Evolutionary conservation across 2,888 invertebrate species (phyloP).

Genomic region (Diadegma fenestrale): DNA sequence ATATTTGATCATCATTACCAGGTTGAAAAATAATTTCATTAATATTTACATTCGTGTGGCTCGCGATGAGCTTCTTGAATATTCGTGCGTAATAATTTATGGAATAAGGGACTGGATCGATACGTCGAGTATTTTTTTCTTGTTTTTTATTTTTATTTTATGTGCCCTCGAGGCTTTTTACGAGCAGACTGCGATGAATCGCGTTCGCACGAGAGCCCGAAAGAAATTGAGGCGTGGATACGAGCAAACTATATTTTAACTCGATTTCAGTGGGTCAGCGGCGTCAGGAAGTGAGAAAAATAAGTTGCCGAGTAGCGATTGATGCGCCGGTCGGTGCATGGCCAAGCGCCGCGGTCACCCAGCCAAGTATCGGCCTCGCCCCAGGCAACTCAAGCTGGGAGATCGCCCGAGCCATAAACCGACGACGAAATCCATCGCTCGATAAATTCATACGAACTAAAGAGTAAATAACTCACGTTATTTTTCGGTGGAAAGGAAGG

Average conservation of each 20-base stretch:
- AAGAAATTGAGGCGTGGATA: background rate
- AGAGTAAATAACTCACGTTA: conserved; percentile 85
- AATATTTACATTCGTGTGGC: background rate
- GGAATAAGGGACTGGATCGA: background rate
- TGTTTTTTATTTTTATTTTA: background rate
- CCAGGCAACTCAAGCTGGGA: too few species aligned
- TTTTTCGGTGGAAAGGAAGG: conserved; percentile 92
- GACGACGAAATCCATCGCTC: background rate
- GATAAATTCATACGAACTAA: background rate
- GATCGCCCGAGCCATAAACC: too few species aligned
- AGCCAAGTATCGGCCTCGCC: background rate
- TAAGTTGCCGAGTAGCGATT: background rate
- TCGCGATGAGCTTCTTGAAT: background rate
- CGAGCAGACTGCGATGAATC: background rate
- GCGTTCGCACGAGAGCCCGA: background rate
- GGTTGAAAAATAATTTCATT: background rate
- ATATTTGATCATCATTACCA: conserved; percentile 9
- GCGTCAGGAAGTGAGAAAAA: background rate
- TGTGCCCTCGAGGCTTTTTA: background rate
- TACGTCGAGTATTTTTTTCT: background rate
- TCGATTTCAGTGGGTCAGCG: background rate
- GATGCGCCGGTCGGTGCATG: background rate
- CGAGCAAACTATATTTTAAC: background rate
- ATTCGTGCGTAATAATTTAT: background rate
- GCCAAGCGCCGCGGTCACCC: background rate